phyloP scores from a whole-genome alignment of 2,113 vertebrate species.

The Prunella himalayana region DNA sequence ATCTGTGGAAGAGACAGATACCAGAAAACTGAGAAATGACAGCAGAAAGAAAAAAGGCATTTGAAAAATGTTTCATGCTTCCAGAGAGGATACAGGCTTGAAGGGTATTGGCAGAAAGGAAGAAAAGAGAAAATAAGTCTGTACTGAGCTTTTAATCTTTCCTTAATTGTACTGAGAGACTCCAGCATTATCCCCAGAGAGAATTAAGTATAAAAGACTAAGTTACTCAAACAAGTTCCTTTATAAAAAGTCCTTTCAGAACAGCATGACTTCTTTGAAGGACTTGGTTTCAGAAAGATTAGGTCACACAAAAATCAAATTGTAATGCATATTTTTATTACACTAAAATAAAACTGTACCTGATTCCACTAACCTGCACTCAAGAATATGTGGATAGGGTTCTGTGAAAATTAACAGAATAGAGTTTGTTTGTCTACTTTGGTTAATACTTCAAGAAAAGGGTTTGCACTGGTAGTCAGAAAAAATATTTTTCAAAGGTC shows the following conservation, averaged over 20 bases:
- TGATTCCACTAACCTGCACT: not conserved
- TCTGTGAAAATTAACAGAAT: not conserved
- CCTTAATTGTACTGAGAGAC: slow-evolving; percentile 40
- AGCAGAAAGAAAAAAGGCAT: not conserved
- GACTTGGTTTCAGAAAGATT: not conserved
- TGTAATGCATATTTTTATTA: not conserved
- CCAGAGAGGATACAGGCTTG: not conserved
- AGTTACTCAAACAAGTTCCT: slow-evolving; percentile 22
- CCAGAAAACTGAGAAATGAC: not conserved
- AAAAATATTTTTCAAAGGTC: not conserved
- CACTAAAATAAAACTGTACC: not conserved
- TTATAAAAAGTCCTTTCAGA: not conserved
- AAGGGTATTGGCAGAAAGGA: slow-evolving; percentile 10
- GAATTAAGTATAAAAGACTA: slow-evolving; percentile 39
- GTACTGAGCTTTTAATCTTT: slow-evolving; percentile 52
- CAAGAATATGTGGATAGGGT: not conserved
- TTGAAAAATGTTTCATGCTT: slow-evolving; percentile 3
- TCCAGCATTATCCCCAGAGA: slow-evolving; percentile 19
- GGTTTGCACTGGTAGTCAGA: not conserved
- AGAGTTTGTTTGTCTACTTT: not conserved
- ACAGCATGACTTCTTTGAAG: not conserved
- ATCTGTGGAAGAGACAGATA: not conserved
- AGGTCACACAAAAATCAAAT: not conserved
- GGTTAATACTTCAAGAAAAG: not conserved
- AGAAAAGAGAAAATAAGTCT: slow-evolving; percentile 34